Percentiles rank a stretch among this genome's conserved stretches.
Evolutionary conservation across 2,113 vertebrate species (phyloP).

Genomic region (Narcine bancroftii): DNA sequence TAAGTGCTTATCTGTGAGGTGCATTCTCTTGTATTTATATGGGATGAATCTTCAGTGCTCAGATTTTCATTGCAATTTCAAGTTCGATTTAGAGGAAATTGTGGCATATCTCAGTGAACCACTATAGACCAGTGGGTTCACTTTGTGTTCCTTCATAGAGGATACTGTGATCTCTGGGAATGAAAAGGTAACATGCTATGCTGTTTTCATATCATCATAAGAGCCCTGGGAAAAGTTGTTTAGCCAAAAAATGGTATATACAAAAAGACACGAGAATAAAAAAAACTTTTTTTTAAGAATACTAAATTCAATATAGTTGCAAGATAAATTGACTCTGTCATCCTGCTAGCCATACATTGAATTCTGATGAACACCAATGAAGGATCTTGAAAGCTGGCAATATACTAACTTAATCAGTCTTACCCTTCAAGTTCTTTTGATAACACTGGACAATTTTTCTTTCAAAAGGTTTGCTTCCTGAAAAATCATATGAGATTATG

Average conservation of each 20-base stretch:
- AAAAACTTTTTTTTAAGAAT: background rate
- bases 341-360: no score
- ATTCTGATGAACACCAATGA: background rate
- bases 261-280: background rate
- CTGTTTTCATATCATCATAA: background rate
- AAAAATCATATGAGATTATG: no score
- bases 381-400: background rate
- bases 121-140: background rate
- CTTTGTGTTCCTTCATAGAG: background rate
- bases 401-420: background rate
- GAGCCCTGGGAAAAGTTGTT: no score
- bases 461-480: no score
- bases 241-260: background rate
- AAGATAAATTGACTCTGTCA: background rate
- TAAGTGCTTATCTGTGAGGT: background rate
- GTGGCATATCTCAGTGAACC: background rate
- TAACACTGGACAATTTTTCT: no score
- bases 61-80: constrained; percentile 21
- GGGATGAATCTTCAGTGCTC: background rate
- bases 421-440: background rate
- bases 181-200: background rate
- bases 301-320: background rate
- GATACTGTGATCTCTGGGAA: background rate
- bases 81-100: background rate
- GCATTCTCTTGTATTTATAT: background rate